Conservation (phyloP, 1,140 invertebrate species). For the Asobara japonica region DNA sequence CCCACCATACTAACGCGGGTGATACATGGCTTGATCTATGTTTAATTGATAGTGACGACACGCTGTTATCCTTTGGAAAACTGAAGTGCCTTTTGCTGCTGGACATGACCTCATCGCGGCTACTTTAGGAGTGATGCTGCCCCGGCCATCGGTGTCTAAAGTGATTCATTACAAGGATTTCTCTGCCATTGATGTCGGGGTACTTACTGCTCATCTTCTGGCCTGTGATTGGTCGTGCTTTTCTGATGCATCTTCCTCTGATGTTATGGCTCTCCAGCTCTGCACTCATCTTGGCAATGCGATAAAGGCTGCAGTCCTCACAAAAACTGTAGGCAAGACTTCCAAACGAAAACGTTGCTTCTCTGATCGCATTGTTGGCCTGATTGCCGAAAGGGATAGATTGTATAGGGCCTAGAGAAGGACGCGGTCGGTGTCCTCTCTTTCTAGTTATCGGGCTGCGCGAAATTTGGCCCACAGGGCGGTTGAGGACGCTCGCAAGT, state of each 20-base stretch:
- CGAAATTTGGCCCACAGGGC: not conserved
- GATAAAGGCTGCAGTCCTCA: not conserved
- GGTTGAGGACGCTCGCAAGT: not conserved
- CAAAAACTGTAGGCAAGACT: not conserved
- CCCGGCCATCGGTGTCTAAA: not conserved
- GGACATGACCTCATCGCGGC: conserved; percentile 1
- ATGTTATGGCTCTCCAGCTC: not conserved
- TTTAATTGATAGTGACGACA: not conserved
- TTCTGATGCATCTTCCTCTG: not conserved
- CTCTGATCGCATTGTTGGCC: not conserved
- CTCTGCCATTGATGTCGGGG: not conserved
- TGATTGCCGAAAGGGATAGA: not conserved
- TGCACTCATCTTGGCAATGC: not conserved
- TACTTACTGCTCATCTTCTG: not conserved
- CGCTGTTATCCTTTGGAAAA: not conserved
- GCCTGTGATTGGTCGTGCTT: not conserved
- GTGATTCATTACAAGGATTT: not conserved
- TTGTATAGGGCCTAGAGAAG: not conserved
- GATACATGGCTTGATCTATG: conserved; percentile 11
- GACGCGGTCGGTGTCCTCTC: not conserved
- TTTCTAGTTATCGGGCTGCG: not conserved
- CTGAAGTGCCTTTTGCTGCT: not conserved
- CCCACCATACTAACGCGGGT: not conserved
- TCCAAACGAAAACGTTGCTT: not conserved
- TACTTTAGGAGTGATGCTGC: not conserved